Percentiles rank a stretch among this genome's conserved stretches.
Evolutionary conservation across 2,797 vertebrate genomes (phyloP).

Genomic region (Borostomias antarcticus): DNA sequence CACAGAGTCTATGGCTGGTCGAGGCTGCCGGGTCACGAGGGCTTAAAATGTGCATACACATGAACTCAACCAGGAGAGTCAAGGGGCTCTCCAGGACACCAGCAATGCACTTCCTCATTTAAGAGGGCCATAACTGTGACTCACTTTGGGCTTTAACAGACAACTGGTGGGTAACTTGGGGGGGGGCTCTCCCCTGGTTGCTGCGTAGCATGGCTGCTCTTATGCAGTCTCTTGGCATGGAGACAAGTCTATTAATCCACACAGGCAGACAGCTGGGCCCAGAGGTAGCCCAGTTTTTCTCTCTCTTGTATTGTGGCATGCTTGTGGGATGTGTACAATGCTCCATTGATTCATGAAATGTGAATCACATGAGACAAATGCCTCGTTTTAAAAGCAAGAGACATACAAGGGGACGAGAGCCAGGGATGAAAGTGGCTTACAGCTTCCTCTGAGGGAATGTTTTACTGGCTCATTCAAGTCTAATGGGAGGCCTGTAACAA

Average conservation of each 20-base stretch:
- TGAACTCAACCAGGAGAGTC: constrained; percentile 21
- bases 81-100: constrained; percentile 20
- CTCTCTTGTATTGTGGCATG: constrained; percentile 13
- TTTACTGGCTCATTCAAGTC: constrained; percentile 57
- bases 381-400: constrained; percentile 24
- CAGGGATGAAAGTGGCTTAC: constrained; percentile 33
- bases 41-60: constrained; percentile 9
- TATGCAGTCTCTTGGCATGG: background rate
- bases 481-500: constrained; percentile 42
- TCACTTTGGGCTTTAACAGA: constrained; percentile 15
- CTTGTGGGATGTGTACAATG: constrained; percentile 19
- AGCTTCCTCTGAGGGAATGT: constrained; percentile 37
- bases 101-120: background rate
- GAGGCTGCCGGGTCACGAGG: background rate
- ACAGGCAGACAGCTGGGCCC: constrained; percentile 2
- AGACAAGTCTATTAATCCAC: constrained; percentile 11
- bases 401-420: constrained; percentile 9
- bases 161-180: background rate
- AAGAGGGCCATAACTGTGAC: background rate
- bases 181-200: background rate
- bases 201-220: background rate
- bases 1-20: constrained; percentile 15
- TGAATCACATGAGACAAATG: constrained; percentile 20
- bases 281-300: constrained; percentile 8
- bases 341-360: constrained; percentile 30